Percentiles rank a stretch among this genome's conserved stretches.
Conservation (phyloP, 2,113 vertebrate genomes). For the Leptosomus discolor region DNA sequence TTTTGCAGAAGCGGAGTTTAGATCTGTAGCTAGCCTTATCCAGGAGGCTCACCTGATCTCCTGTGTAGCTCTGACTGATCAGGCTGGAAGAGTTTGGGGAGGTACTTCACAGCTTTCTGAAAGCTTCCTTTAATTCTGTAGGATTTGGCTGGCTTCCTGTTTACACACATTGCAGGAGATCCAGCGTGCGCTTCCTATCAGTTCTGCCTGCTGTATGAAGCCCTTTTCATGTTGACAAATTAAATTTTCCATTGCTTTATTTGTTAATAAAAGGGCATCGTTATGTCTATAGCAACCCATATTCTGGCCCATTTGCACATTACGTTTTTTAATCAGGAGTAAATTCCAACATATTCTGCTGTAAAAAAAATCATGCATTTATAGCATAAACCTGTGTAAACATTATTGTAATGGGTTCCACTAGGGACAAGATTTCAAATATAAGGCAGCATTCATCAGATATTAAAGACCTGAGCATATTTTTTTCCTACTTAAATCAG, state of each 20-base stretch:
- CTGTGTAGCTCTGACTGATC: background rate
- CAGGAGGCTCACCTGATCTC: background rate
- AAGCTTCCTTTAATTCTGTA: background rate
- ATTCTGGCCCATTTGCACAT: background rate
- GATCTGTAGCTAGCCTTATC: background rate
- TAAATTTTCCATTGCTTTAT: background rate
- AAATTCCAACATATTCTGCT: constrained; percentile 13
- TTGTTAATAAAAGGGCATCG: background rate
- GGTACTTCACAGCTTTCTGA: background rate
- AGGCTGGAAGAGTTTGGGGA: background rate
- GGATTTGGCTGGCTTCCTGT: background rate
- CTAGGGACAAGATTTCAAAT: constrained; percentile 11
- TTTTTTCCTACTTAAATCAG: constrained; percentile 34
- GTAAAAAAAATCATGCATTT: constrained; percentile 1
- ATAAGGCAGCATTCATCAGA: constrained; percentile 42
- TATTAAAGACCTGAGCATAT: constrained; percentile 10
- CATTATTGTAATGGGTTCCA: constrained; percentile 52
- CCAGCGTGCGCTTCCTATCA: background rate
- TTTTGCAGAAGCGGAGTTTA: background rate
- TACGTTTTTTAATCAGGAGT: background rate
- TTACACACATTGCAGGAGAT: background rate
- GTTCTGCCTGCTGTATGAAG: background rate
- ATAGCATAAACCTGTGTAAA: constrained; percentile 43
- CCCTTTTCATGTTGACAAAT: background rate
- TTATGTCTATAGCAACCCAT: background rate